A percentile compares a stretch with the other conserved stretches of the same genome.
Conservation (phyloP, 1,140 invertebrate genomes). For the Tetragnatha versicolor region DNA sequence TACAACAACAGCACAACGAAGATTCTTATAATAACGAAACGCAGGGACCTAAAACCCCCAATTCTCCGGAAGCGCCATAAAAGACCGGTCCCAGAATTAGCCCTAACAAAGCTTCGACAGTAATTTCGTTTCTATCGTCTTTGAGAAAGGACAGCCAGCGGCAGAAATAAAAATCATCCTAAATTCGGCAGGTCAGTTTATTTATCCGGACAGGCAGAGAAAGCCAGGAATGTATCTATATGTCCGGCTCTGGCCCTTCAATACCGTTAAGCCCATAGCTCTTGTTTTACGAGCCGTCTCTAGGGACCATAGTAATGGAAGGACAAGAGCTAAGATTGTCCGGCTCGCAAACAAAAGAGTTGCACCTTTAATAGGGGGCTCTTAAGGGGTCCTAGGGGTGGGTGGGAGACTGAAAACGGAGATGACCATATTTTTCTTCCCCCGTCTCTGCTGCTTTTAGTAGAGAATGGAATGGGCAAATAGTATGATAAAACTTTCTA, state of each 20-base stretch:
- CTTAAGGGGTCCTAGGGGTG: constrained; percentile 24
- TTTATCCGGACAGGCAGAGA: constrained; percentile 16
- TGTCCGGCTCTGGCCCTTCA: constrained; percentile 3
- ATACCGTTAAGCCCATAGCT: constrained; percentile 44
- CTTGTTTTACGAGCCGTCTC: constrained; percentile 50
- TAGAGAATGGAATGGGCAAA: too few species aligned
- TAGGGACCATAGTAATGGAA: constrained; percentile 28
- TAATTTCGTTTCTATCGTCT: constrained; percentile 23
- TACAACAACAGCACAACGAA: too few species aligned
- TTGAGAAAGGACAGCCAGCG: not conserved
- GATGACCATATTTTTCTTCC: not conserved
- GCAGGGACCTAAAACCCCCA: not conserved
- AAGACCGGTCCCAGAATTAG: not conserved
- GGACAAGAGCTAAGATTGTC: constrained; percentile 37
- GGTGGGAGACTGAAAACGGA: not conserved
- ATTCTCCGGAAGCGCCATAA: not conserved
- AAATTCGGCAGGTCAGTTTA: constrained; percentile 37
- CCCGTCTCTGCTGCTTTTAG: too few species aligned
- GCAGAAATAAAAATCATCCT: constrained; percentile 30
- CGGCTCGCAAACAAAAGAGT: constrained; percentile 24
- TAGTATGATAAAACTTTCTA: too few species aligned
- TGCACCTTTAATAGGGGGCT: constrained; percentile 38
- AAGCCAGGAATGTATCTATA: not conserved
- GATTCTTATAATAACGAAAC: too few species aligned
- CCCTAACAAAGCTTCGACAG: not conserved